Evolutionary conservation across 2,113 vertebrate genomes (phyloP).

Genomic region (Neolamprologus variostigma): DNA sequence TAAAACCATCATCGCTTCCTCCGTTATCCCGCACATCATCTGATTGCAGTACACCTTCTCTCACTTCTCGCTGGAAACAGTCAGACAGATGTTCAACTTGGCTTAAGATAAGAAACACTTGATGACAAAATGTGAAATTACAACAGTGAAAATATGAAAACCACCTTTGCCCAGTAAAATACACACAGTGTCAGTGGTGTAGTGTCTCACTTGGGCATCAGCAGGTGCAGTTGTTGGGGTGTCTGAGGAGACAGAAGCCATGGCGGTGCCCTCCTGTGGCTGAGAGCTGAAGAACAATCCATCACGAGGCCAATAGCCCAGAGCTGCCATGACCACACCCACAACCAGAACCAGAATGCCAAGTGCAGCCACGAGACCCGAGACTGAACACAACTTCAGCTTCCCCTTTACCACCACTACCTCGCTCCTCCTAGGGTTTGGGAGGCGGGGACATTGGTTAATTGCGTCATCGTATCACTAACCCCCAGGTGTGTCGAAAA

Average conservation of each 20-base stretch:
- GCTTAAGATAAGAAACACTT: not conserved
- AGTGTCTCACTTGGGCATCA: conserved; percentile 1
- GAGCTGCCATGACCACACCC: conserved; percentile 83
- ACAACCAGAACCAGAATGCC: conserved; percentile 86
- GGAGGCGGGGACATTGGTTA: not conserved
- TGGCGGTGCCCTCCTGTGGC: not conserved
- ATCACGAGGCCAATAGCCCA: conserved; percentile 92
- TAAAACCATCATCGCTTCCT: not conserved
- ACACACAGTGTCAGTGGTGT: not conserved
- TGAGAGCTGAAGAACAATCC: conserved; percentile 34
- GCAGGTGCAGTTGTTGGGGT: not conserved
- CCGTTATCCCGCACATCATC: not conserved
- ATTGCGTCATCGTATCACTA: not conserved
- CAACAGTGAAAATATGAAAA: not conserved
- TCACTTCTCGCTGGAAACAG: not conserved
- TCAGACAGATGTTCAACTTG: not conserved
- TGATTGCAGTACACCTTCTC: not conserved
- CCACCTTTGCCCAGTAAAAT: not conserved
- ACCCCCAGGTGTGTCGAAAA: not conserved
- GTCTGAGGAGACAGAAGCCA: not conserved
- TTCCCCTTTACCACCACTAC: conserved; percentile 95
- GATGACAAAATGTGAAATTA: not conserved
- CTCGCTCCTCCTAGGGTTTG: conserved; percentile 74
- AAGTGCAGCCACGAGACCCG: conserved; percentile 82
- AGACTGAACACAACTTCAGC: conserved; percentile 84